Evolutionary conservation across 2,888 invertebrate species (phyloP), one percentile per base, ranked within the genome.

Genomic region (Zele albiditarsus): DNA sequence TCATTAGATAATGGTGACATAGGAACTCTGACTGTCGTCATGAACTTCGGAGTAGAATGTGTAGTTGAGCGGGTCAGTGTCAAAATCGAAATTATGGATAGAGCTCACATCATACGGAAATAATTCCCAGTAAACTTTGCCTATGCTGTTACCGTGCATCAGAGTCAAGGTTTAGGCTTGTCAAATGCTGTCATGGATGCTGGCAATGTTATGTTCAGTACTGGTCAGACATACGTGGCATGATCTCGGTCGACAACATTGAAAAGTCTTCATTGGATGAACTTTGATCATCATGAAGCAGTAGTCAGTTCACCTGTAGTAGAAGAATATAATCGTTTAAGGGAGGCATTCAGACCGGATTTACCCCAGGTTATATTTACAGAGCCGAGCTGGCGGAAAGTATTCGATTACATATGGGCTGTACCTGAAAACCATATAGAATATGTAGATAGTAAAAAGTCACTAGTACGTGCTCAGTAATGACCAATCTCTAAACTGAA

Each of bases 21-120:
- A 27, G 78, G 80, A 10, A 42, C 53, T 28, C 10, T 71, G 0
- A 65, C 10, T 12, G 16, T 71, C 14, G n/a, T 16, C 14, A 33
- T 71, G 3, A 16, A 14, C 12, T 14, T n/a, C 20, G 53, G 31
- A 10, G 16, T 49, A 12, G 53, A 53, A 65, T 49, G 27, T 23
- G 14, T 46, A 63, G 53, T 10, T 60, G 76, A 71, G 27, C 23
- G 71, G 33, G 57, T 65, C 25, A 46, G 53, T 23, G 72, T 72
- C 0, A 65, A 72, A 53, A 65, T 72, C 25, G 23, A 65, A 53
- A 62, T 71, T 27, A 27, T 62, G 12, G 62, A 71, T 71, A 25
- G 46, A 63, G 62, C 46, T 5, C 46, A 42, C 25, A 28, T 71
- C n/a, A n/a, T n/a, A n/a, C 42, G n/a, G n/a, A n/a, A n/a, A n/a